Base-by-base conservation (phyloP, 2,888 invertebrate species). In the Junonia oenone region DNA sequence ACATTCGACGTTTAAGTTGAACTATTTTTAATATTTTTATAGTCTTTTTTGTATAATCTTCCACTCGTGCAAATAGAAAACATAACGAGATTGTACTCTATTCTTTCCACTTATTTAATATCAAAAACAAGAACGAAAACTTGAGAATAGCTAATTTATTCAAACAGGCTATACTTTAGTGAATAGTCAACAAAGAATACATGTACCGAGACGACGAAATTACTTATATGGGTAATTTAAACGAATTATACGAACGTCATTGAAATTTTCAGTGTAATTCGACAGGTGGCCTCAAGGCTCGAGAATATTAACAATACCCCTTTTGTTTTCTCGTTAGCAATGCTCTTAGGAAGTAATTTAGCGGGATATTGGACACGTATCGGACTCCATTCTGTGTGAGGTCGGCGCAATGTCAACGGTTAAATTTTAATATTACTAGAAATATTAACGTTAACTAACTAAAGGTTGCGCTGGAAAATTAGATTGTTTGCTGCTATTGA, bases 341-440 rank as follows among this genome's bases (percentile, higher is more conserved):
- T 71, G 69, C 65, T 63, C 62, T 64, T 73, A 84, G 88, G 87
- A 87, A 88, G 86, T 84, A 81, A 87, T 88, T 87, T 83, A 70
- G 67, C 64, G 67, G 70, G 68, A 77, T 81, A 85, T 85, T 81
- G 77, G 72, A 67, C 88, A 87, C 88, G 87, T 87, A 84, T 69
- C 66, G 63, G 67, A 68, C 69, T 68, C 73, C 73, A 75, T 78
- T 76, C 69, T 72, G 68, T 59, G 64, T 75, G 73, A 86, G 85
- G 86, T 81, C 86, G 78, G 67, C 37, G 68, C 80, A 81, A 83
- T 84, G 83, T 60, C 51, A 55, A 55, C 45, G 47, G 38, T 51
- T 43, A 38, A 29, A 57, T 54, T 60, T 29, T 57, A 29, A 38
- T 57, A 54, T 43, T 40, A 27, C 11, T 38, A 40, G 35, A 13